Conservation (phyloP, 2,113 vertebrate genomes). For the Seriola aureovittata region DNA sequence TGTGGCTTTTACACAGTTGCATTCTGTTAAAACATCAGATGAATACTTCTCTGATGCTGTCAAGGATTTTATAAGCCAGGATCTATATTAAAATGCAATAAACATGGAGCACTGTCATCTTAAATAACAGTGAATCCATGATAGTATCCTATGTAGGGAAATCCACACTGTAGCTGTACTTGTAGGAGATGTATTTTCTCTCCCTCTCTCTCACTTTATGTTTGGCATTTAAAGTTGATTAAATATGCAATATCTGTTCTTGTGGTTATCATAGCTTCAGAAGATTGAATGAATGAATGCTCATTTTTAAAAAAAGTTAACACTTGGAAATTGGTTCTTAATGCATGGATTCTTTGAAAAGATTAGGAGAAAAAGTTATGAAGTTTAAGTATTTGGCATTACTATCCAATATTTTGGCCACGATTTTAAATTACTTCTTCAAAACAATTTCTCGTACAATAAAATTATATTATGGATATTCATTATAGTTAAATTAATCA, state of each 20-base stretch:
- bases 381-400: constrained; percentile 7
- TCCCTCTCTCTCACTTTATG: neutral
- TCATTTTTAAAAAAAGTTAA: constrained; percentile 27
- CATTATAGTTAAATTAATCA: neutral
- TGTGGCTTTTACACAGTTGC: neutral
- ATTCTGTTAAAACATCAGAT: neutral
- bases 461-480: neutral
- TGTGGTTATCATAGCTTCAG: constrained; percentile 21
- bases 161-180: neutral
- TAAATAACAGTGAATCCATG: neutral
- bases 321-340: constrained; percentile 2
- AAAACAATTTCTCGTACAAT: neutral
- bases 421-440: neutral
- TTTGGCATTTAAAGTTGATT: constrained; percentile 34
- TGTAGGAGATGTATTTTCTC: neutral
- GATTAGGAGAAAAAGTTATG: neutral
- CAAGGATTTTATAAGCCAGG: neutral
- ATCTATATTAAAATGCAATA: neutral
- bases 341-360: neutral
- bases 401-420: neutral
- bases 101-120: neutral
- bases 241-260: constrained; percentile 28
- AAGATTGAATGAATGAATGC: constrained; percentile 11
- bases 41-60: neutral
- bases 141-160: neutral